Percentiles rank a stretch among this genome's conserved stretches.
phyloP scores from a whole-genome alignment of 2,888 invertebrate species.

The Hecatera dysodea region DNA sequence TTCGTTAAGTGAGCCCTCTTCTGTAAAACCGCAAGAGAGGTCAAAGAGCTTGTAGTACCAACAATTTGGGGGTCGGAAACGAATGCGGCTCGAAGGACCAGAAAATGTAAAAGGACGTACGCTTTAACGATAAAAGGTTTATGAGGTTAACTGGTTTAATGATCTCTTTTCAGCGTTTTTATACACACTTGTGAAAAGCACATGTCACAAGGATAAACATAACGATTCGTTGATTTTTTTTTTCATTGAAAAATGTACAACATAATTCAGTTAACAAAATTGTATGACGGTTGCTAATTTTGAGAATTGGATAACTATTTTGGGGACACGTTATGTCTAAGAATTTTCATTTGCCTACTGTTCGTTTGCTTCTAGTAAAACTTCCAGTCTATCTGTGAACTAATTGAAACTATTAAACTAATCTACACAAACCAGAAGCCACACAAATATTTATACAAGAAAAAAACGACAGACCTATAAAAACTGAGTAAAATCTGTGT shows the following conservation, averaged over 20 bases:
- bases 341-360: neutral
- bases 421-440: neutral
- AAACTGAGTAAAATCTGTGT: constrained; percentile 9
- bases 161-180: constrained; percentile 20
- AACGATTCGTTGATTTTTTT: neutral
- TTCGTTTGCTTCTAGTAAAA: neutral
- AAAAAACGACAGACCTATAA: neutral
- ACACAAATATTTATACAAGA: neutral
- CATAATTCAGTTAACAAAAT: neutral
- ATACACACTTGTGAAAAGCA: neutral
- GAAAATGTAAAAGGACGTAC: constrained; percentile 19
- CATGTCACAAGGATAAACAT: neutral
- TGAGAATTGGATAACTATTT: too few species aligned
- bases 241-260: neutral
- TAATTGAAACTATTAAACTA: too few species aligned
- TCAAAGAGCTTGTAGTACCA: constrained; percentile 20
- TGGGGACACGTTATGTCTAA: neutral
- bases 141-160: constrained; percentile 21
- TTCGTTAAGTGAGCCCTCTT: neutral
- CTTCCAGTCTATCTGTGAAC: too few species aligned
- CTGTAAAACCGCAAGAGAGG: neutral
- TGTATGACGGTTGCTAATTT: neutral
- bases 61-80: constrained; percentile 19
- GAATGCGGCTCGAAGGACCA: constrained; percentile 30
- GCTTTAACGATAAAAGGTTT: constrained; percentile 40